These are phyloP conservation scores for Numida meleagris DNA, from an alignment of 2,113 vertebrate genomes.

Conservation along the genomic window DNA sequence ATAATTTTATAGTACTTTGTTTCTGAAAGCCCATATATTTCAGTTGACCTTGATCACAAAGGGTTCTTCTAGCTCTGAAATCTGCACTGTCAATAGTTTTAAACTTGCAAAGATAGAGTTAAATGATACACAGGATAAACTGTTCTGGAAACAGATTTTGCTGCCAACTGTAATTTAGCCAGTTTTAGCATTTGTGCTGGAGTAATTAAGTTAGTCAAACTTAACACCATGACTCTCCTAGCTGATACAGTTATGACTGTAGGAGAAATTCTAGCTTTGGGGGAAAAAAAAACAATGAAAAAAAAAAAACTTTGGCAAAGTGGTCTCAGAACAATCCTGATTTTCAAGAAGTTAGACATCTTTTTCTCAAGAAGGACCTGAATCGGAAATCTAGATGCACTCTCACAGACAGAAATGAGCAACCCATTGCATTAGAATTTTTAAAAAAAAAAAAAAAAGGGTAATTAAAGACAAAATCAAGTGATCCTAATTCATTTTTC, in stretches of 20 bases:
- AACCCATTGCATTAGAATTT: background rate
- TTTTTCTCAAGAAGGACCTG: background rate
- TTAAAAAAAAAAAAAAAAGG: background rate
- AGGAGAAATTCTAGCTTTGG: background rate
- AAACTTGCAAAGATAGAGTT: background rate
- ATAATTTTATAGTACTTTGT: background rate
- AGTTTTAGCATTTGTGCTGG: background rate
- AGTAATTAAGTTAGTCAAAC: background rate
- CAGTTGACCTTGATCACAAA: background rate
- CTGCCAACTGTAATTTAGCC: background rate
- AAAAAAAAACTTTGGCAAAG: background rate
- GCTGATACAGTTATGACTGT: background rate
- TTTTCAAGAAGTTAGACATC: background rate
- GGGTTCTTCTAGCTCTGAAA: background rate
- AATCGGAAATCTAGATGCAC: background rate
- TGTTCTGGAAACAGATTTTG: background rate
- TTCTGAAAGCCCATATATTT: background rate
- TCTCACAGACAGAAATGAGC: background rate
- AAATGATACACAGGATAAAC: background rate
- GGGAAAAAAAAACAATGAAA: background rate
- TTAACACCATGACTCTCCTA: background rate
- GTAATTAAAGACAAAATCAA: background rate
- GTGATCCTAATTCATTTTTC: background rate
- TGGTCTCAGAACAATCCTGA: background rate
- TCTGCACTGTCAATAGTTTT: background rate